Evolutionary conservation across 2,113 vertebrate genomes (phyloP).

Genomic region (Meriones unguiculatus): DNA sequence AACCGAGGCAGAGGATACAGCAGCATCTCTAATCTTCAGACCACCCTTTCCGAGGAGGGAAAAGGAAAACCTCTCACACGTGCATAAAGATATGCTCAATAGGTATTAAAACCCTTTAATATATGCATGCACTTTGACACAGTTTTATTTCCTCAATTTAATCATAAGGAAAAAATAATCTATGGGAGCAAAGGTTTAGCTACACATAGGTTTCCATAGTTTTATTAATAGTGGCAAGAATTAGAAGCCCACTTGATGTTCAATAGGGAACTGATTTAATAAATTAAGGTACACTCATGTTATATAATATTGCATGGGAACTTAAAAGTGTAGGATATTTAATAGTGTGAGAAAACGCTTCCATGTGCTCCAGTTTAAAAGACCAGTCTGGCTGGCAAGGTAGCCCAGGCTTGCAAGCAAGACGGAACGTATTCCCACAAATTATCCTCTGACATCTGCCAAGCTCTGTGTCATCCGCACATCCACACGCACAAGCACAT

Average conservation of each 20-base stretch:
- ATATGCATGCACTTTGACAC: not conserved
- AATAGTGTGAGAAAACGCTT: slow-evolving; percentile 51
- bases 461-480: not conserved
- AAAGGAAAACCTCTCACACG: not conserved
- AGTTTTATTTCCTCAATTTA: slow-evolving; percentile 37
- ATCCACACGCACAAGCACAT: not conserved
- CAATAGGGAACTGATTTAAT: slow-evolving; percentile 18
- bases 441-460: not conserved
- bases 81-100: not conserved
- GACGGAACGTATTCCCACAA: not conserved
- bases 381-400: not conserved
- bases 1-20: not conserved
- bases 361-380: not conserved
- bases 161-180: slow-evolving; percentile 14
- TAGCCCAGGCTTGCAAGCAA: not conserved
- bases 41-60: not conserved
- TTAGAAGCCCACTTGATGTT: not conserved
- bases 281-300: not conserved
- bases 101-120: not conserved
- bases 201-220: not conserved
- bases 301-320: not conserved
- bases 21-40: not conserved
- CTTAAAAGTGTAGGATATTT: not conserved
- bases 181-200: not conserved
- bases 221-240: slow-evolving; percentile 40